Evolutionary conservation across 2,797 vertebrate genomes (phyloP).

Genomic region (Tenualosa thibaudeaui): DNA sequence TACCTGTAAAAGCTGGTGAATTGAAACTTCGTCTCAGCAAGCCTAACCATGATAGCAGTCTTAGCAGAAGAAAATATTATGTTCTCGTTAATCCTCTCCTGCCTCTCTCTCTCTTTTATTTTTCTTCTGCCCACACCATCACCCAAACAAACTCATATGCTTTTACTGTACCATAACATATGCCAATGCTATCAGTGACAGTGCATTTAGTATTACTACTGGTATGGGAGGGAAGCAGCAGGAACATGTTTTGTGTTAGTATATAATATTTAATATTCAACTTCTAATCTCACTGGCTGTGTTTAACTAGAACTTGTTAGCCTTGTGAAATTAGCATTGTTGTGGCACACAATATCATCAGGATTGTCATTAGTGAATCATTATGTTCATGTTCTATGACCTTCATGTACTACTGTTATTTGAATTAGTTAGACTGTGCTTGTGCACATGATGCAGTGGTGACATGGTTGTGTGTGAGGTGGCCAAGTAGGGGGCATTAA

Average conservation of each 20-base stretch:
- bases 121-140: not conserved
- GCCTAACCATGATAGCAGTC: not conserved
- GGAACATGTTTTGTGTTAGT: not conserved
- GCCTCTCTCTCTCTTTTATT: not conserved
- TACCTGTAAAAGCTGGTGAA: slow-evolving; percentile 74
- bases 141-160: not conserved
- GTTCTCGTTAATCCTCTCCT: not conserved
- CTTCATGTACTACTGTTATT: not conserved
- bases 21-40: not conserved
- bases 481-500: slow-evolving; percentile 11
- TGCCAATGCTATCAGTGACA: not conserved
- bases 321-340: not conserved
- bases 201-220: not conserved
- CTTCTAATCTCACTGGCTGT: too few relatives aligned
- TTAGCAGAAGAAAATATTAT: not conserved
- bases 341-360: not conserved
- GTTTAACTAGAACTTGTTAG: not conserved
- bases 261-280: too few relatives aligned
- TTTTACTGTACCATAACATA: not conserved
- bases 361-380: too few relatives aligned
- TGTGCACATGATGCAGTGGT: not conserved
- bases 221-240: not conserved
- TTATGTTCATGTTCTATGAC: too few relatives aligned
- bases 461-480: not conserved
- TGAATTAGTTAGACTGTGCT: not conserved